phyloP scores from a whole-genome alignment of 2,113 vertebrate genomes.

The Hyla sarda region DNA sequence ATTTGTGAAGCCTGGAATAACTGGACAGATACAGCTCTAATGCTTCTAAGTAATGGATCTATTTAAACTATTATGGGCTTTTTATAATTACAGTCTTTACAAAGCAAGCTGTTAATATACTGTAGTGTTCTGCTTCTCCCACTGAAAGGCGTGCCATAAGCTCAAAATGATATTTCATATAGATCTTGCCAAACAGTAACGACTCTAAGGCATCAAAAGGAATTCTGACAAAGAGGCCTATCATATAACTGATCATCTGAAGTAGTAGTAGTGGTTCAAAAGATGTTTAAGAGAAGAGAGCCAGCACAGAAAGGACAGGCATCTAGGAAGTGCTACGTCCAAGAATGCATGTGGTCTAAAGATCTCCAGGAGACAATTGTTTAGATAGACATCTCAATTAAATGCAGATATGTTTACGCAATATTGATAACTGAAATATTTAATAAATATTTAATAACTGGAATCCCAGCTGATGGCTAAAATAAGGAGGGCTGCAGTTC shows the following conservation, averaged over 20 bases:
- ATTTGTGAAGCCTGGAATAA: background rate
- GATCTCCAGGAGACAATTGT: background rate
- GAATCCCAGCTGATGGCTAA: too few species aligned
- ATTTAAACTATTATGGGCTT: background rate
- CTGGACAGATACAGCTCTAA: background rate
- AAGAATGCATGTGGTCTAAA: background rate
- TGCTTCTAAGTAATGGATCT: background rate
- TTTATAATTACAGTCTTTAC: background rate
- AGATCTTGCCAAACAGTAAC: background rate
- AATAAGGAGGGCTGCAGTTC: too few species aligned
- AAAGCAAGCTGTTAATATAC: background rate
- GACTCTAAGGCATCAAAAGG: background rate
- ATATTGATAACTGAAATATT: background rate
- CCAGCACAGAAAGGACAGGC: background rate
- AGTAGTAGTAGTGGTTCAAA: background rate
- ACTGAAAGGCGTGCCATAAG: background rate
- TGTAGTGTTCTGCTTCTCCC: background rate
- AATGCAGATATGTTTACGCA: background rate
- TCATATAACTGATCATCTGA: background rate
- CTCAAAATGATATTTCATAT: background rate
- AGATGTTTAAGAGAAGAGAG: background rate
- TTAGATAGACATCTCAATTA: background rate
- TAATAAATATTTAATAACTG: too few species aligned
- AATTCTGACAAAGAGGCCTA: conserved; percentile 1
- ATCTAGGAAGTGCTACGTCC: background rate